Conservation (phyloP, 2,113 vertebrate species). For the Sylvia atricapilla region DNA sequence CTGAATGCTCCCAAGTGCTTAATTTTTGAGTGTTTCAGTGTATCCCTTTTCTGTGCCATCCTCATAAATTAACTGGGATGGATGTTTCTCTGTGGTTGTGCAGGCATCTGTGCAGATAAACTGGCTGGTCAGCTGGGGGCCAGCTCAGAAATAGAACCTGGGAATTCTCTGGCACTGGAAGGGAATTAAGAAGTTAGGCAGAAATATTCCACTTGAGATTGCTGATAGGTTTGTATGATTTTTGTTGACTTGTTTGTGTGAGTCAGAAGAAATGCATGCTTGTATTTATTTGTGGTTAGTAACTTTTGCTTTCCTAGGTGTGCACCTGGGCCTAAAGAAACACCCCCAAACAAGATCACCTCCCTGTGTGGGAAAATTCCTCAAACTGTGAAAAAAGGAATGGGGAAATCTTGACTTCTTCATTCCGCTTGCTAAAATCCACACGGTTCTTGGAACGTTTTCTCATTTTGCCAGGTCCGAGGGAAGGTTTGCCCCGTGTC, state of each 20-base stretch:
- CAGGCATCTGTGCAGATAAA: not conserved
- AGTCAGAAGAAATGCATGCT: not conserved
- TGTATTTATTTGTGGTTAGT: not conserved
- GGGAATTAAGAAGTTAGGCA: not conserved
- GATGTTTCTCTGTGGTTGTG: not conserved
- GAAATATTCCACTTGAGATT: not conserved
- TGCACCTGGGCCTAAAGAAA: not conserved
- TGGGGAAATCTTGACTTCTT: fast-evolving
- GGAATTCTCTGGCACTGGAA: not conserved
- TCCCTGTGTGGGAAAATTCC: not conserved
- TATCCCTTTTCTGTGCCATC: not conserved
- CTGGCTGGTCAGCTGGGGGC: not conserved
- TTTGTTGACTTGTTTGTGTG: not conserved
- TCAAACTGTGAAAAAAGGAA: not conserved
- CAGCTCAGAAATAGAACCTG: not conserved
- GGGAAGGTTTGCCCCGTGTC: not conserved
- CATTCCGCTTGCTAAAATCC: not conserved
- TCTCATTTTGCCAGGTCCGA: not conserved
- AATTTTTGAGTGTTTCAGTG: not conserved
- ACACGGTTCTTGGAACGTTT: fast-evolving
- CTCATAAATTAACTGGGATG: not conserved
- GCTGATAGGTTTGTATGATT: not conserved
- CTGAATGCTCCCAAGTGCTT: not conserved
- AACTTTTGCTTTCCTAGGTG: not conserved
- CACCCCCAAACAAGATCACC: not conserved